Percentiles rank a stretch among this genome's conserved stretches.
These are phyloP conservation scores for Catamblyrhynchus diadema DNA, from an alignment of 2,797 vertebrate genomes.

Conservation along the genomic window DNA sequence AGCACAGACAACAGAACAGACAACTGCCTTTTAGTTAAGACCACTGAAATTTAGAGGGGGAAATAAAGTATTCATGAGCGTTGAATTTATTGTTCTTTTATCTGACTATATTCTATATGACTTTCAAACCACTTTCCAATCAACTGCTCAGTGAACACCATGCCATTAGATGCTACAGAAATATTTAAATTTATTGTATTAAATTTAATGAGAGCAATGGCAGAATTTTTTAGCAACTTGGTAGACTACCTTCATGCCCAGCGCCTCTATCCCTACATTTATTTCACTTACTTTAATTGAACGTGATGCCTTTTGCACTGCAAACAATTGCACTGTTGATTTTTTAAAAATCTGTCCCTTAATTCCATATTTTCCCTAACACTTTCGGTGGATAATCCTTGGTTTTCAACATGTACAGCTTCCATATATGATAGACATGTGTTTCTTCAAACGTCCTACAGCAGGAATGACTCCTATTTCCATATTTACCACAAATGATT, in stretches of 20 bases:
- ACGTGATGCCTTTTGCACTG: not conserved
- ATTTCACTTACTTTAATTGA: not conserved
- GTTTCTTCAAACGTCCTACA: not conserved
- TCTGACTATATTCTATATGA: not conserved
- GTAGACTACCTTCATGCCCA: not conserved
- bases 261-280: not conserved
- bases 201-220: not conserved
- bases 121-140: conserved; percentile 16
- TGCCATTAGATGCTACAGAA: not conserved
- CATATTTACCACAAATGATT: not conserved
- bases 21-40: not conserved
- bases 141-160: not conserved
- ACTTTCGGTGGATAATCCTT: not conserved
- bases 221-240: not conserved
- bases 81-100: not conserved
- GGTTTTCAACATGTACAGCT: not conserved
- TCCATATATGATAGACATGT: not conserved
- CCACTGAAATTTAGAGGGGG: not conserved
- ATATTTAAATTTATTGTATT: not conserved
- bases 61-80: not conserved
- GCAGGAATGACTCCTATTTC: not conserved
- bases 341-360: not conserved
- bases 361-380: not conserved
- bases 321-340: not conserved
- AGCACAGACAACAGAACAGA: conserved; percentile 12